Conservation (phyloP, 2,888 invertebrate genomes). For the Unio delphinus region DNA sequence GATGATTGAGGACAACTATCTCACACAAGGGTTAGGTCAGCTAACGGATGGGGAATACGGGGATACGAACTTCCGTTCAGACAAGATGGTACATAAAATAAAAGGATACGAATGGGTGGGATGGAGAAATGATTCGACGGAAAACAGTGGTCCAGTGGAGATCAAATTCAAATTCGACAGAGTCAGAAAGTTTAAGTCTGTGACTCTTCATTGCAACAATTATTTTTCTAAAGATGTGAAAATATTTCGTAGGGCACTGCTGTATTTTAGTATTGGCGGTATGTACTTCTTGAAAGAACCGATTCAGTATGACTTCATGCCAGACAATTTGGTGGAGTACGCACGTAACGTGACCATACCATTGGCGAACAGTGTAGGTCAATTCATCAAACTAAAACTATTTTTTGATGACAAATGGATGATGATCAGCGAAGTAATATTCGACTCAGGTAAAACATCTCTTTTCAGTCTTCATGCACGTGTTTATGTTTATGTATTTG, state of each 20-base stretch:
- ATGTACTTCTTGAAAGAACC: slow-evolving; percentile 84
- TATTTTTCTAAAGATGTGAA: slow-evolving; percentile 87
- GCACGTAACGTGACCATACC: slow-evolving; percentile 87
- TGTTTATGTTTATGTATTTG: no score
- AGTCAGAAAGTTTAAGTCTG: slow-evolving; percentile 87
- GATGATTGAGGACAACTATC: slow-evolving; percentile 73
- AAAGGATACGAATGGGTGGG: slow-evolving; percentile 90
- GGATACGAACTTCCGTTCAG: slow-evolving; percentile 81
- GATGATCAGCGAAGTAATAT: slow-evolving; percentile 90
- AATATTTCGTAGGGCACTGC: slow-evolving; percentile 84
- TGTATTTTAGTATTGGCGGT: slow-evolving; percentile 85
- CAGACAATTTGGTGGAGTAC: slow-evolving; percentile 85
- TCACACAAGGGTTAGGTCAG: slow-evolving; percentile 86
- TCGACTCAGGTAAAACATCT: slow-evolving; percentile 81
- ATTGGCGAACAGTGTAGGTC: slow-evolving; percentile 85
- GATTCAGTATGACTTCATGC: slow-evolving; percentile 77
- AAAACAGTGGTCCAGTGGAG: slow-evolving; percentile 79
- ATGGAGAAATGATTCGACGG: slow-evolving; percentile 80
- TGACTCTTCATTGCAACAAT: slow-evolving; percentile 88
- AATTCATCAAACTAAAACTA: slow-evolving; percentile 83
- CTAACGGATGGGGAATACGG: slow-evolving; percentile 86
- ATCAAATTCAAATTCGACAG: slow-evolving; percentile 90
- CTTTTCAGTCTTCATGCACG: no score
- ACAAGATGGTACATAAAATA: slow-evolving; percentile 77
- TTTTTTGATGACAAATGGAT: slow-evolving; percentile 90